These are phyloP conservation scores for Actinia equina DNA, from an alignment of 64 coral and sea anemone genomes.

Conservation along the genomic window DNA sequence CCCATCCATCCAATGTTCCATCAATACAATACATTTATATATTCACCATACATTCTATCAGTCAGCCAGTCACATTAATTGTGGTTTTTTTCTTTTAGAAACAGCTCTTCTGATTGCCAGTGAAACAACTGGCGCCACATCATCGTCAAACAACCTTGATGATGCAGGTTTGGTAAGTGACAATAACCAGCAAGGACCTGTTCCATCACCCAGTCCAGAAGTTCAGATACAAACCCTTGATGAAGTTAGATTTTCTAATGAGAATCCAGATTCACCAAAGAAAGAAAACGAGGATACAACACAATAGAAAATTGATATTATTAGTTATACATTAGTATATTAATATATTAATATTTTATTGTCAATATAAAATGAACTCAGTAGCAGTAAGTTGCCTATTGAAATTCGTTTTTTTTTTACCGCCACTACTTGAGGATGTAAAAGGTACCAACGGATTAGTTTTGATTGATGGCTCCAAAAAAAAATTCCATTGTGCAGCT, in stretches of 20 bases:
- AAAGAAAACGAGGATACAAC: neutral
- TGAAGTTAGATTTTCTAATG: conserved; percentile 17
- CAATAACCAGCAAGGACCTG: neutral
- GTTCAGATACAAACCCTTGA: conserved; percentile 3
- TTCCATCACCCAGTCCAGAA: conserved; percentile 11
- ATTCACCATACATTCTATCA: neutral
- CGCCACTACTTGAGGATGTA: no score
- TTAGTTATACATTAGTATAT: no score
- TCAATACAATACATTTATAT: no score
- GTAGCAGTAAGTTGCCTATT: no score
- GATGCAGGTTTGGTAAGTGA: conserved; percentile 5
- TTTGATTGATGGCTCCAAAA: no score
- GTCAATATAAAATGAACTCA: no score
- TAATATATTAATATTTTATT: no score
- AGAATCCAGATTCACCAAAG: neutral
- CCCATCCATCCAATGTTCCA: no score
- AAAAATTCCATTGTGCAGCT: no score
- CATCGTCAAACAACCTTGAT: neutral
- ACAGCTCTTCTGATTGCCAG: neutral
- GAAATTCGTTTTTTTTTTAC: no score
- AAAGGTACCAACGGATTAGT: no score
- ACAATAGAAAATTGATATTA: neutral
- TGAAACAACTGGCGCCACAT: neutral
- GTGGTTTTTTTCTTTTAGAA: neutral
- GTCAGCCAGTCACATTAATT: neutral